phyloP scores from a whole-genome alignment of 1,140 invertebrate species.

The Marisa cornuarietis region DNA sequence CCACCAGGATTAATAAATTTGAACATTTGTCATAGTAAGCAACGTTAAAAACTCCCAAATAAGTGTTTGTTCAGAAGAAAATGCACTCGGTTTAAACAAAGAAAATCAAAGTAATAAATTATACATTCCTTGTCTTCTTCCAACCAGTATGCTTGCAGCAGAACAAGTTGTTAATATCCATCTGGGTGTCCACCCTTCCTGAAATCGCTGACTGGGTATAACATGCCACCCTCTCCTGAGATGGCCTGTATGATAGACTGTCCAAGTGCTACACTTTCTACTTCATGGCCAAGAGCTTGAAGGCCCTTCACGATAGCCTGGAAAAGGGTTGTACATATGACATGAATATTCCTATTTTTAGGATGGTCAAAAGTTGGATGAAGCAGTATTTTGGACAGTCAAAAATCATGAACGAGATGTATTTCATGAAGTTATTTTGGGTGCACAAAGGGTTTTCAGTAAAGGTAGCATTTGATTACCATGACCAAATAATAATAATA shows the following conservation, averaged over 20 bases:
- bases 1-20: background rate
- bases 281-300: constrained; percentile 34
- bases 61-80: background rate
- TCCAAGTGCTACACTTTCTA: constrained; percentile 23
- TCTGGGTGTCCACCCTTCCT: constrained; percentile 46
- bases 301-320: constrained; percentile 38
- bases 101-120: background rate
- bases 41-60: background rate
- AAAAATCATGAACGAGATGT: too few relatives aligned
- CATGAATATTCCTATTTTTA: background rate
- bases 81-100: background rate
- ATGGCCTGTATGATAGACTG: constrained; percentile 45
- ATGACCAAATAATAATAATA: too few relatives aligned
- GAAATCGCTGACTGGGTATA: constrained; percentile 44
- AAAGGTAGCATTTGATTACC: too few relatives aligned
- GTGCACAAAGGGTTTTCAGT: too few relatives aligned
- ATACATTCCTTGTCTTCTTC: too few relatives aligned
- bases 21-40: background rate
- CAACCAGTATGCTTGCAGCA: background rate
- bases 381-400: too few relatives aligned
- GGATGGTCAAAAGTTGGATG: too few relatives aligned
- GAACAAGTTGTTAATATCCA: constrained; percentile 28
- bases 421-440: too few relatives aligned
- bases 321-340: constrained; percentile 11
- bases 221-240: constrained; percentile 6